These are phyloP conservation scores for Drosophila sp. DNA, from an alignment of 1,140 invertebrate genomes.

Conservation along the genomic window DNA sequence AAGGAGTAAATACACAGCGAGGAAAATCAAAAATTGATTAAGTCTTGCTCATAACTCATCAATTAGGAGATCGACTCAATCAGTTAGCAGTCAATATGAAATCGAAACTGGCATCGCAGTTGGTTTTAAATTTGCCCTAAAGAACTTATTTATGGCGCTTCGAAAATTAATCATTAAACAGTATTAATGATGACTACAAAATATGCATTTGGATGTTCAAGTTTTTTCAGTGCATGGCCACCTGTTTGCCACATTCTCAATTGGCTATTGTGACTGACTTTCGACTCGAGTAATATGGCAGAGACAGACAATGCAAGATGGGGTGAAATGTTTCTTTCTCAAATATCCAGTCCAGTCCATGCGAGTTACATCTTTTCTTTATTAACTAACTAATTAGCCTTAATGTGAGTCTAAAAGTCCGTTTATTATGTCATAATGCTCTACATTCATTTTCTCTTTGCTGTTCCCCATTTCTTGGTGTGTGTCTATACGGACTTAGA, in stretches of 20 bases:
- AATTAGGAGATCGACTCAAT: neutral
- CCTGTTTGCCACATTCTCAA: neutral
- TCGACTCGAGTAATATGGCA: neutral
- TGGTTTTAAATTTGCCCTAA: no score
- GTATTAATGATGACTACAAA: no score
- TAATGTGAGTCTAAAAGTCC: slow-evolving; percentile 54
- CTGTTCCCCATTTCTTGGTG: slow-evolving; percentile 30
- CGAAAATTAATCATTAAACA: no score
- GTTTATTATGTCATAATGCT: slow-evolving; percentile 46
- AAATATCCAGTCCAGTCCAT: neutral
- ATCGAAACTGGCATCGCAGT: no score
- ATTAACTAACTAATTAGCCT: slow-evolving; percentile 70
- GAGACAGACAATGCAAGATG: slow-evolving; percentile 13
- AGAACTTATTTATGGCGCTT: no score
- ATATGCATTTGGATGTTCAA: neutral
- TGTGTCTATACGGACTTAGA: slow-evolving; percentile 21
- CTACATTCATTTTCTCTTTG: slow-evolving; percentile 16
- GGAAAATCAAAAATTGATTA: slow-evolving; percentile 8
- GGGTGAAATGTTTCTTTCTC: slow-evolving; percentile 38
- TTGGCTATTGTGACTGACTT: neutral
- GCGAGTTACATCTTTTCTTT: slow-evolving; percentile 41
- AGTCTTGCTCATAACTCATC: neutral
- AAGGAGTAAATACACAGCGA: neutral
- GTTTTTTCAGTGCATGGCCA: neutral
- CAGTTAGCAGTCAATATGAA: no score